A percentile compares a stretch with the other conserved stretches of the same genome.
Evolutionary conservation across 2,888 invertebrate species (phyloP).

Genomic region (Diloba caeruleocephala): DNA sequence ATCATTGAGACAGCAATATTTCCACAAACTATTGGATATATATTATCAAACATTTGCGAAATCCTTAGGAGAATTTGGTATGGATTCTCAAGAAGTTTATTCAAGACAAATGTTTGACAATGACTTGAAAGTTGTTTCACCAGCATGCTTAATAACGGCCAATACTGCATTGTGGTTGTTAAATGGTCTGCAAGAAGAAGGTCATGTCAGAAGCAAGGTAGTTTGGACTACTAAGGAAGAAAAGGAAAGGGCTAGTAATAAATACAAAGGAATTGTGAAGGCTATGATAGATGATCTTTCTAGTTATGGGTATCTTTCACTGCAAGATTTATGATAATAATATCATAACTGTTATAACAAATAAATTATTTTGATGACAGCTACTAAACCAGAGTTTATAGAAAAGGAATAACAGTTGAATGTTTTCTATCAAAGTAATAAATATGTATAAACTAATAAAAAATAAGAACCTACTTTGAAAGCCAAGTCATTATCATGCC

Average conservation of each 20-base stretch:
- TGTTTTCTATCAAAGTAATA: too few species aligned
- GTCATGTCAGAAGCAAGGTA: slow-evolving; percentile 78
- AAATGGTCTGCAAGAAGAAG: slow-evolving; percentile 79
- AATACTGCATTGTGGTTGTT: slow-evolving; percentile 81
- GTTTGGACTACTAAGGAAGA: slow-evolving; percentile 65
- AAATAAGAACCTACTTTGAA: too few species aligned
- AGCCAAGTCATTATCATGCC: too few species aligned
- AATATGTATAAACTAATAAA: too few species aligned
- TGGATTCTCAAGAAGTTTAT: slow-evolving; percentile 64
- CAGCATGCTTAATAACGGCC: slow-evolving; percentile 76
- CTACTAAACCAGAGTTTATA: too few species aligned
- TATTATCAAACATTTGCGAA: slow-evolving; percentile 72
- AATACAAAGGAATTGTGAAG: slow-evolving; percentile 69
- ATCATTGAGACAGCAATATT: slow-evolving; percentile 63
- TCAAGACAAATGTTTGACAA: slow-evolving; percentile 65
- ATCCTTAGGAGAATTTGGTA: slow-evolving; percentile 52
- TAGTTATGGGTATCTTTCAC: slow-evolving; percentile 63
- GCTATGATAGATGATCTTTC: slow-evolving; percentile 75
- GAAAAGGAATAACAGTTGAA: too few species aligned
- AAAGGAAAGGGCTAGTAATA: slow-evolving; percentile 61
- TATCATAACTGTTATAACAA: too few species aligned
- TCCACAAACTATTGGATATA: slow-evolving; percentile 63
- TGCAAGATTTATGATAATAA: slow-evolving; percentile 6
- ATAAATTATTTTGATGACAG: not conserved
- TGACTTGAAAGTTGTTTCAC: slow-evolving; percentile 74